These are phyloP conservation scores for Lepidotrigona ventralis DNA, from an alignment of 1,140 invertebrate genomes.

Conservation along the genomic window DNA sequence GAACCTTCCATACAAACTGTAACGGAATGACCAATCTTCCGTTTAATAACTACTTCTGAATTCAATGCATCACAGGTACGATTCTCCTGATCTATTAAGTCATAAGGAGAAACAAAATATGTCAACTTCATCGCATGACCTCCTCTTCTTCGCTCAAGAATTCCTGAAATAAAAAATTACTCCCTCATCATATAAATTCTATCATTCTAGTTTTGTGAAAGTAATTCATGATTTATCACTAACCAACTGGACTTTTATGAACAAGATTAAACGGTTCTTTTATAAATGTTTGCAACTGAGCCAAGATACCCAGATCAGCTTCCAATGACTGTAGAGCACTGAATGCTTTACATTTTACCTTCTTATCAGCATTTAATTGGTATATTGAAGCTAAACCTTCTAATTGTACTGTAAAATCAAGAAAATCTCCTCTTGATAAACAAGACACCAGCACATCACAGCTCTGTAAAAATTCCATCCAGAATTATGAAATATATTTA, in stretches of 20 bases:
- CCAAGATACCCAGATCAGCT: constrained; percentile 91
- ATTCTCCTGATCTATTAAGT: constrained; percentile 89
- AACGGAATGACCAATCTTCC: constrained; percentile 91
- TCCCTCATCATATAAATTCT: background rate
- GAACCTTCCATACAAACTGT: constrained; percentile 95
- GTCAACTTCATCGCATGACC: constrained; percentile 96
- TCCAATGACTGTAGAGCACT: constrained; percentile 95
- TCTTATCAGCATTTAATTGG: constrained; percentile 96
- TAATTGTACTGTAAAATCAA: constrained; percentile 95
- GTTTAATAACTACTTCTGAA: constrained; percentile 85
- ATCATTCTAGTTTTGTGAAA: background rate
- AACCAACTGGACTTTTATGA: constrained; percentile 93
- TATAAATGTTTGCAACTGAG: constrained; percentile 89
- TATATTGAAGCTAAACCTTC: constrained; percentile 96
- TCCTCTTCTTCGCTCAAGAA: constrained; percentile 87
- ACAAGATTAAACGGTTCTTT: constrained; percentile 93
- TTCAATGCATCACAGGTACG: constrained; percentile 88
- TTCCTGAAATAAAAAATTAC: constrained; percentile 66
- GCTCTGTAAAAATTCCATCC: constrained; percentile 82
- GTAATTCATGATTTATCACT: constrained; percentile 35
- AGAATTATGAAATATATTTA: background rate
- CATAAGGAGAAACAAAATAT: constrained; percentile 97
- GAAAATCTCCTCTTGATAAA: constrained; percentile 90
- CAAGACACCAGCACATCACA: constrained; percentile 93
- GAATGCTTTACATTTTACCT: constrained; percentile 95